phyloP scores from a whole-genome alignment of 2,113 vertebrate genomes.

The Petrocephalus microphthalmus region DNA sequence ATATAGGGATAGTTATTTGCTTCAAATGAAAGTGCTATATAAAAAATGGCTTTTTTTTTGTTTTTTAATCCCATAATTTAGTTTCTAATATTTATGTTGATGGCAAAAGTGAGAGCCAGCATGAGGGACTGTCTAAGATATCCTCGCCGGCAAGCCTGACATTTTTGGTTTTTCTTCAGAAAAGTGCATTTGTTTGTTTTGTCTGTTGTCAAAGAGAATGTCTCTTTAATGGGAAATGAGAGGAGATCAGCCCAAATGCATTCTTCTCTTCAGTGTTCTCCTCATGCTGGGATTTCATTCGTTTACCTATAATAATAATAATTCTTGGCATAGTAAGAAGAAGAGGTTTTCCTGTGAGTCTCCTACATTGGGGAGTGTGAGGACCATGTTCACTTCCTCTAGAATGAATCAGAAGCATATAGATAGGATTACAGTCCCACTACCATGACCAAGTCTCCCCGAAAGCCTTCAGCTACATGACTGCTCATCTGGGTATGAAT shows the following conservation, averaged over 20 bases:
- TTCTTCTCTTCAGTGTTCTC: neutral
- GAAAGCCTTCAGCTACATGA: neutral
- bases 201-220: neutral
- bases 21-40: conserved; percentile 30
- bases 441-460: neutral
- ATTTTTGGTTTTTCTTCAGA: neutral
- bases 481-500: conserved; percentile 53
- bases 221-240: neutral
- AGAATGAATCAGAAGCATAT: conserved; percentile 45
- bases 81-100: neutral
- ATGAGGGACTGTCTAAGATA: neutral
- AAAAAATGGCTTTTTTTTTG: conserved; percentile 50
- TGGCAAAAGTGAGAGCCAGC: neutral
- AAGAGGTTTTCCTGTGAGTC: conserved; percentile 57
- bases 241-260: neutral
- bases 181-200: neutral
- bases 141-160: neutral
- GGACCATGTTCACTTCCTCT: conserved; percentile 49
- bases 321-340: conserved; percentile 61
- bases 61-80: conserved; percentile 47
- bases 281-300: conserved; percentile 36
- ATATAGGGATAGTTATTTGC: conserved; percentile 43
- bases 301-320: conserved; percentile 53
- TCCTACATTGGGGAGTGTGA: conserved; percentile 32
- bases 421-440: neutral